phyloP scores from a whole-genome alignment of 2,888 invertebrate genomes.

The Phymatocera aterrima region DNA sequence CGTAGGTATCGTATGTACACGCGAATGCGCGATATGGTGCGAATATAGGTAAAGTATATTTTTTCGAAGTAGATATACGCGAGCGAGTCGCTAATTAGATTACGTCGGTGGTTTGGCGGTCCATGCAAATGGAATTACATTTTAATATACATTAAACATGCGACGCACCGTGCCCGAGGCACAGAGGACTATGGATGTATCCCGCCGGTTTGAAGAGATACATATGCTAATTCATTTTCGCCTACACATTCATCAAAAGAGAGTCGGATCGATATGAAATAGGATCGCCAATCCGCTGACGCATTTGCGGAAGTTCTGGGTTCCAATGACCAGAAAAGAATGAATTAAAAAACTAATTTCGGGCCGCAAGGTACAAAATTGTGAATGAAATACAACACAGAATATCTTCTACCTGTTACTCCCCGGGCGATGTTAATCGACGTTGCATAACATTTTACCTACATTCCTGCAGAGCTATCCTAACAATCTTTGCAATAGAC shows the following conservation, averaged over 20 bases:
- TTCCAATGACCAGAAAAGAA: conserved; percentile 14
- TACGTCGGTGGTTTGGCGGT: neutral
- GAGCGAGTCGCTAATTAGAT: neutral
- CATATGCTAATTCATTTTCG: neutral
- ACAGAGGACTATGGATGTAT: neutral
- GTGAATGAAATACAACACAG: conserved; percentile 33
- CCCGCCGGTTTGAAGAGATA: neutral
- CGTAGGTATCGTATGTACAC: neutral
- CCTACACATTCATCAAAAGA: neutral
- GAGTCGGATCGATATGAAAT: neutral
- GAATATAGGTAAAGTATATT: neutral
- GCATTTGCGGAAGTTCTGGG: conserved; percentile 13
- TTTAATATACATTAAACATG: conserved; percentile 6
- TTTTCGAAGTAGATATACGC: neutral
- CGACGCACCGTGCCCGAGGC: neutral
- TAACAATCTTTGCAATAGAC: conserved; percentile 14
- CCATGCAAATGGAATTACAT: neutral
- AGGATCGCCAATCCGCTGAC: conserved; percentile 21
- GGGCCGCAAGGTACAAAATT: conserved; percentile 29
- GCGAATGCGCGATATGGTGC: neutral
- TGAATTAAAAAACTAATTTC: conserved; percentile 38
- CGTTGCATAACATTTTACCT: conserved; percentile 9
- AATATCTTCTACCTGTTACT: neutral
- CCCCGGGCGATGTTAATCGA: conserved; percentile 12
- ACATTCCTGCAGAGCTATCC: neutral